Base-by-base conservation (phyloP, 2,888 invertebrate species). In the Callosobruchus maculatus region DNA sequence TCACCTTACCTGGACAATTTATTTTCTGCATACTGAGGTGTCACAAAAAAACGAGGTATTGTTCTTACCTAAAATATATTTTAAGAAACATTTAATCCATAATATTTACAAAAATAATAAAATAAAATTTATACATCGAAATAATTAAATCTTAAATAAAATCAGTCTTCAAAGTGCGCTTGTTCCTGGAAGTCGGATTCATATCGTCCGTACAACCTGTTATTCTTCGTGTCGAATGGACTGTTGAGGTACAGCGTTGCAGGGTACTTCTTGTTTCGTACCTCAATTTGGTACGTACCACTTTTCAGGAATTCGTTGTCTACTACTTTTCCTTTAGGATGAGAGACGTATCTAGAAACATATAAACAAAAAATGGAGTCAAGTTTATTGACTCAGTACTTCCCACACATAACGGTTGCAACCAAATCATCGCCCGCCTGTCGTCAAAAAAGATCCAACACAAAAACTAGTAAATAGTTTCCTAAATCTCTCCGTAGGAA, bases 161-260 rank as follows among this genome's bases (percentile, higher is more conserved):
- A 71, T 86, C 84, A 87, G 84, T 87, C 87, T 85, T 87, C 87
- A 80, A 87, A 87, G 81, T 87, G 86, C 9, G 83, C 79, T 78
- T 86, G 86, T 77, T 87, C 87, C 76, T 86, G 84, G 74, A 86
- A 85, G 70, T 84, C 81, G 70, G 83, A 80, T 69, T 90, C 90
- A 81, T 93, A 93, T 80, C 90, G 90, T 21, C 95, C 96, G 70
- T 92, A 88, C 71, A 95, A 87, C 78, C 96, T 90, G 83, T 92
- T 92, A 73, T 93, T 93, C 72, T 90, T 89, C 0, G 95, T 94
- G 88, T 97, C 96, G 83, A 97, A 97, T 0, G 95, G 95, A 79
- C 94, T 94, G 82, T 89, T 91, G 22, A 93, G 83, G 83, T 94
- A 91, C 72, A 94, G 87, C 4, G 89, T 89, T 0, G 95, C 95